These are phyloP conservation scores for Volucella bombylans DNA, from an alignment of 2,888 invertebrate genomes.

Conservation along the genomic window DNA sequence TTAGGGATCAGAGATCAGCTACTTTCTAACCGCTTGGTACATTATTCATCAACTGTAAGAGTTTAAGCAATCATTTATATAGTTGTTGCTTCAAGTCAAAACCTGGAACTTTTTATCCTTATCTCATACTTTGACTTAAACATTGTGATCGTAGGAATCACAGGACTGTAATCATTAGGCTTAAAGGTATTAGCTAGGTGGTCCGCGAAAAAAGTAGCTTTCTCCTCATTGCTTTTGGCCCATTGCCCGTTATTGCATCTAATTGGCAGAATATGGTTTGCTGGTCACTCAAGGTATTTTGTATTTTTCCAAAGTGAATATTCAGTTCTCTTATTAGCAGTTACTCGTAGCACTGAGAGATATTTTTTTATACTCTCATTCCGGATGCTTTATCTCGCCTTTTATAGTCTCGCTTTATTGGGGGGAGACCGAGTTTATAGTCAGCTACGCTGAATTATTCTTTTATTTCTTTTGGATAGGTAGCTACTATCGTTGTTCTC, in stretches of 20 bases:
- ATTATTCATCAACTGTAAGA: not conserved
- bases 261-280: not conserved
- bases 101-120: too few species aligned
- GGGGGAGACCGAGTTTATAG: too few species aligned
- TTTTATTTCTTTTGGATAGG: too few species aligned
- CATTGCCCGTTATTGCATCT: not conserved
- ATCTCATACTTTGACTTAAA: too few species aligned
- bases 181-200: not conserved
- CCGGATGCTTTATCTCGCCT: not conserved
- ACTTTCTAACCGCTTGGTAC: not conserved
- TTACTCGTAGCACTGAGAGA: not conserved
- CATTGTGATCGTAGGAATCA: too few species aligned
- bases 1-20: not conserved
- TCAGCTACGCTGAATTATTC: too few species aligned
- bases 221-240: not conserved
- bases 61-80: not conserved
- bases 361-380: not conserved
- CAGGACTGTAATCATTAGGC: too few species aligned
- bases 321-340: not conserved
- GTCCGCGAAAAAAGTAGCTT: not conserved
- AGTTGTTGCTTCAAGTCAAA: not conserved
- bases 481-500: too few species aligned
- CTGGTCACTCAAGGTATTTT: not conserved
- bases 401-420: too few species aligned
- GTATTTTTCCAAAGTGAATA: conserved; percentile 6